These are phyloP conservation scores for Tetheella fluctuosa DNA, from an alignment of 2,888 invertebrate species.

Conservation along the genomic window DNA sequence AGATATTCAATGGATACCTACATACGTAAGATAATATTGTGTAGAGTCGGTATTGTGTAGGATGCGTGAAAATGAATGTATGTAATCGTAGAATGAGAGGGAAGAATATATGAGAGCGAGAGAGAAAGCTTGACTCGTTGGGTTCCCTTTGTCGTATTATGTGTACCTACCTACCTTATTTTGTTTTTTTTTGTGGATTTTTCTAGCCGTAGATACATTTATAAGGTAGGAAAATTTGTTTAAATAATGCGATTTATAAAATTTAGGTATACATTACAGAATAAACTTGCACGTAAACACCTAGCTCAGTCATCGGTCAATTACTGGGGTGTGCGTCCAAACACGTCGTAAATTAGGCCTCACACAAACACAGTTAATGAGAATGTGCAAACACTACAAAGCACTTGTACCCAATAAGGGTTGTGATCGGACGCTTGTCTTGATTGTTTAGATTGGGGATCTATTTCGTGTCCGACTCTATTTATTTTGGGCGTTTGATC, in stretches of 20 bases:
- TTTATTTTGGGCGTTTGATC: constrained; percentile 25
- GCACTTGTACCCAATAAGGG: constrained; percentile 79
- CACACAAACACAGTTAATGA: constrained; percentile 79
- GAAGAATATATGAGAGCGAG: neutral
- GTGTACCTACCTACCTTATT: neutral
- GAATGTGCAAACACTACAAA: constrained; percentile 68
- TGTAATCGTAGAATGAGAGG: neutral
- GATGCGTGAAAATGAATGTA: constrained; percentile 5
- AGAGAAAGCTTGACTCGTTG: neutral
- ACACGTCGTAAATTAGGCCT: constrained; percentile 79
- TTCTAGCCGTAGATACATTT: neutral
- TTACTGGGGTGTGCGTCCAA: constrained; percentile 68
- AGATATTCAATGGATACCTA: constrained; percentile 3
- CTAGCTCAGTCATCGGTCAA: constrained; percentile 65
- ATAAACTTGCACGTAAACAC: constrained; percentile 22
- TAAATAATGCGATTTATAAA: too few species aligned
- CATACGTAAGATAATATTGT: neutral
- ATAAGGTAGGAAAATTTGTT: too few species aligned
- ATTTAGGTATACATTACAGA: too few species aligned
- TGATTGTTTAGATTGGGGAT: constrained; percentile 59
- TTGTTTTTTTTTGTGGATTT: neutral
- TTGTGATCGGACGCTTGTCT: constrained; percentile 59
- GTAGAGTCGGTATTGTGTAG: neutral
- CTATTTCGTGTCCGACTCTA: constrained; percentile 48
- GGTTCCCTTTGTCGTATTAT: neutral